These are phyloP conservation scores for Apoda limacodes DNA, from an alignment of 2,888 invertebrate species.

Conservation along the genomic window DNA sequence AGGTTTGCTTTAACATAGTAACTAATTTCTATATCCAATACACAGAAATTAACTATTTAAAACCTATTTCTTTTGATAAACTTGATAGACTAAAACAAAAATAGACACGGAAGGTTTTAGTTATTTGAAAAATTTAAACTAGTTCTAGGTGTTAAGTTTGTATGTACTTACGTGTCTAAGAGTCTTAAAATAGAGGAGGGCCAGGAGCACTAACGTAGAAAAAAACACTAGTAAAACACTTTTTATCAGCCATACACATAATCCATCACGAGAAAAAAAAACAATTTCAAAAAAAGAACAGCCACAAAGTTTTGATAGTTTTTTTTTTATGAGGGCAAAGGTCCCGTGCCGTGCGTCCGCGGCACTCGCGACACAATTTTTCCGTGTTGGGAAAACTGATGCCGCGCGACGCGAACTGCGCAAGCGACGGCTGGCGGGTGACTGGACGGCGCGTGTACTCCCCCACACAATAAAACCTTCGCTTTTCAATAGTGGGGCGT, in stretches of 20 bases:
- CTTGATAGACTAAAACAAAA: too few species aligned
- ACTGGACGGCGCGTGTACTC: slow-evolving; percentile 38
- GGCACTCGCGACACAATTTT: slow-evolving; percentile 63
- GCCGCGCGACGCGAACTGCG: slow-evolving; percentile 55
- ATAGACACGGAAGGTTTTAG: too few species aligned
- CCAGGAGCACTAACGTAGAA: slow-evolving; percentile 49
- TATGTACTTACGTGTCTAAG: too few species aligned
- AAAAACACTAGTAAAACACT: slow-evolving; percentile 47
- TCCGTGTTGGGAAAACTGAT: slow-evolving; percentile 51
- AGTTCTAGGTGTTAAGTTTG: too few species aligned
- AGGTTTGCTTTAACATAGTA: too few species aligned
- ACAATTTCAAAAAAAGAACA: slow-evolving; percentile 1
- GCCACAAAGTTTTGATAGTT: slow-evolving; percentile 17
- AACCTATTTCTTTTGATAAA: too few species aligned
- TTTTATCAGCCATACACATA: slow-evolving; percentile 55
- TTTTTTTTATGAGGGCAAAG: slow-evolving; percentile 11
- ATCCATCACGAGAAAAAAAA: slow-evolving; percentile 41
- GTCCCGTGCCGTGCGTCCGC: slow-evolving; percentile 16
- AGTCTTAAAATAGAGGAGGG: slow-evolving; percentile 35
- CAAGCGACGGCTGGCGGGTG: slow-evolving; percentile 47
- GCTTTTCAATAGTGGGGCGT: slow-evolving; percentile 52
- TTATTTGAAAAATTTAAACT: too few species aligned
- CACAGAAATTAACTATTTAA: too few species aligned
- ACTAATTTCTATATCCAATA: too few species aligned
- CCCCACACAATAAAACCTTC: slow-evolving; percentile 57